A percentile compares a stretch with the other conserved stretches of the same genome.
Evolutionary conservation across 2,888 invertebrate species (phyloP).

Genomic region (Drosophila borealis): DNA sequence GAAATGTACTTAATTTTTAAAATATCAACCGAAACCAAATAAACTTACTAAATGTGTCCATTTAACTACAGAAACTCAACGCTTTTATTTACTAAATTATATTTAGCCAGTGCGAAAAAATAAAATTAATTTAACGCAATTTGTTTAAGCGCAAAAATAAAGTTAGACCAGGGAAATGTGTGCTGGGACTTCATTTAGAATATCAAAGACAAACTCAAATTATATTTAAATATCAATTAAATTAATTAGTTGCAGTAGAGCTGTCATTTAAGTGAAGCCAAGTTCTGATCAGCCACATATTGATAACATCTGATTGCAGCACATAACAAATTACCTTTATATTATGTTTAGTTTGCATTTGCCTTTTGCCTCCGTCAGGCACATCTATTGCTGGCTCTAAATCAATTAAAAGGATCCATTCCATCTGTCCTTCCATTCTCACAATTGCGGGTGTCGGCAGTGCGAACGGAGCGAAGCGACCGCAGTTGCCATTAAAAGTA

Average conservation of each 20-base stretch:
- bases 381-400: conserved; percentile 48
- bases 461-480: conserved; percentile 10
- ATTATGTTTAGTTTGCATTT: conserved; percentile 14
- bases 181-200: too few species aligned
- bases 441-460: neutral
- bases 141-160: too few species aligned
- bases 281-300: conserved; percentile 19
- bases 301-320: conserved; percentile 36
- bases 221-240: conserved; percentile 49
- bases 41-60: conserved; percentile 75
- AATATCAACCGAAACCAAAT: conserved; percentile 49
- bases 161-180: too few species aligned
- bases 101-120: too few species aligned
- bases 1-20: conserved; percentile 50
- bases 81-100: neutral
- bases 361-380: neutral
- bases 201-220: conserved; percentile 23
- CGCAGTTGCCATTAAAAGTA: conserved; percentile 69
- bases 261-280: conserved; percentile 37
- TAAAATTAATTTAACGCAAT: too few species aligned
- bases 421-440: neutral
- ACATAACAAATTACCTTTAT: conserved; percentile 37
- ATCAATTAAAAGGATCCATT: conserved; percentile 58
- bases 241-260: conserved; percentile 36
- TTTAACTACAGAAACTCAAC: conserved; percentile 37